These are phyloP conservation scores for Balanococcus diminutus DNA, from an alignment of 2,888 invertebrate genomes.

Conservation along the genomic window DNA sequence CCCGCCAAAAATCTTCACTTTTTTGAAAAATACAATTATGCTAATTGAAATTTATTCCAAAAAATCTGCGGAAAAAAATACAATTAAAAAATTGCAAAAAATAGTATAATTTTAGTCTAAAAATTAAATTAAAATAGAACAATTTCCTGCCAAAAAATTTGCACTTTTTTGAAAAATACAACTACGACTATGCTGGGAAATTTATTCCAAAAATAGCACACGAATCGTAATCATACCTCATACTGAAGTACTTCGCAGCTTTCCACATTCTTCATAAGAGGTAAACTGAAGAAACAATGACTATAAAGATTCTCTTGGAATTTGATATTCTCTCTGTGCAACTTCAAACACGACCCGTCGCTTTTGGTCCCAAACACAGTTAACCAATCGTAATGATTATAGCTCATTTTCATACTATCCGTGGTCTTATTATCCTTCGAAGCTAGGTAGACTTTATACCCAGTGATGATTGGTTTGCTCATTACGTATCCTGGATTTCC, in stretches of 20 bases:
- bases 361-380: constrained; percentile 60
- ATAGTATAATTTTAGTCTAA: too few relatives aligned
- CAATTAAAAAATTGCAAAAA: too few relatives aligned
- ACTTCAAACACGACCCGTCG: constrained; percentile 60
- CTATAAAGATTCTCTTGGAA: constrained; percentile 57
- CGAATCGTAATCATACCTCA: constrained; percentile 48
- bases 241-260: constrained; percentile 56
- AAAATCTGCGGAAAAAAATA: too few relatives aligned
- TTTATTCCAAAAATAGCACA: neutral
- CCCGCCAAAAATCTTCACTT: too few relatives aligned
- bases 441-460: constrained; percentile 59
- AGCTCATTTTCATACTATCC: constrained; percentile 57
- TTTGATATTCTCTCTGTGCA: constrained; percentile 50
- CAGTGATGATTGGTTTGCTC: constrained; percentile 70
- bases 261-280: constrained; percentile 23
- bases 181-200: too few relatives aligned
- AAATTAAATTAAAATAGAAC: too few relatives aligned
- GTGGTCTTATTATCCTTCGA: constrained; percentile 53
- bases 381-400: constrained; percentile 59
- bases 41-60: too few relatives aligned
- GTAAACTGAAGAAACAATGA: constrained; percentile 55
- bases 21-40: too few relatives aligned
- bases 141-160: too few relatives aligned
- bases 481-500: constrained; percentile 79
- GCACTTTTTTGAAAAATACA: too few relatives aligned